Conservation (phyloP, 2,888 invertebrate species). For the Synergus gifuensis region DNA sequence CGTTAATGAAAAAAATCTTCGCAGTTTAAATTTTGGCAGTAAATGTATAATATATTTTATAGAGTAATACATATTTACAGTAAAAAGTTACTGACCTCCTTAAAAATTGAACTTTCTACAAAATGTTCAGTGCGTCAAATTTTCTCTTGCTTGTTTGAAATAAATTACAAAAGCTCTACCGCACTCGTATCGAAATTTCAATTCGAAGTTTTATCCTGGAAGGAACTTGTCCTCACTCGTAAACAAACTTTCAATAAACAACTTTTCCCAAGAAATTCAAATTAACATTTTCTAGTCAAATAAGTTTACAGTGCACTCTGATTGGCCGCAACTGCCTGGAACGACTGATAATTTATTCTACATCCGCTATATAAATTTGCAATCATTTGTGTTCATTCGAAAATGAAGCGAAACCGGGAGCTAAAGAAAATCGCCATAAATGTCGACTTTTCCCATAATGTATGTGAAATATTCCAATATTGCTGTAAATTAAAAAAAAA, state of each 20-base stretch:
- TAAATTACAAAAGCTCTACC: constrained; percentile 28
- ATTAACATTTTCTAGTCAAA: constrained; percentile 23
- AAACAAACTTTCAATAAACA: constrained; percentile 17
- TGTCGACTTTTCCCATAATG: too few relatives aligned
- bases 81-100: background rate
- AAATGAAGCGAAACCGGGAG: background rate
- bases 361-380: background rate
- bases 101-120: background rate
- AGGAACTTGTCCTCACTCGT: constrained; percentile 1
- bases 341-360: background rate
- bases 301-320: background rate
- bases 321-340: constrained; percentile 4
- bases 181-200: constrained; percentile 19
- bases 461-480: too few relatives aligned
- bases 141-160: constrained; percentile 14
- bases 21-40: too few relatives aligned
- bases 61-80: too few relatives aligned
- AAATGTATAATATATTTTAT: too few relatives aligned
- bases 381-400: background rate
- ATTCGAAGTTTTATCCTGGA: background rate
- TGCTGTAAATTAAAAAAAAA: background rate
- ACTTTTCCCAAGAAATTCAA: constrained; percentile 33
- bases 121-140: background rate
- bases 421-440: background rate
- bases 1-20: too few relatives aligned